Evolutionary conservation across 2,797 vertebrate genomes (phyloP).

Genomic region (Aythya fuligula): DNA sequence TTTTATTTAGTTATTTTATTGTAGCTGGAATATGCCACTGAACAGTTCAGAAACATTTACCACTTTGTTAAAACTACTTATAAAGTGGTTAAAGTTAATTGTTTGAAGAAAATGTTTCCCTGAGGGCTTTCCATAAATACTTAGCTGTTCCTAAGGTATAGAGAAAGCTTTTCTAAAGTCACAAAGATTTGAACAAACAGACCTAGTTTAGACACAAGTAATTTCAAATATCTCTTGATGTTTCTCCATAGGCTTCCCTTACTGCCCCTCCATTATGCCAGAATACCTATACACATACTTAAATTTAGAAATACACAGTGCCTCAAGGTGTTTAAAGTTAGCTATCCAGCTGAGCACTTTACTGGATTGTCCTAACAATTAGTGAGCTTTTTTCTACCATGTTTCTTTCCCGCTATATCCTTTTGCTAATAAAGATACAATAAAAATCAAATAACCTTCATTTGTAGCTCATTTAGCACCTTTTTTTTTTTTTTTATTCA

Average conservation of each 20-base stretch:
- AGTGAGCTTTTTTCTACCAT: not conserved
- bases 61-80: not conserved
- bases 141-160: not conserved
- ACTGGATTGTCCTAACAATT: not conserved
- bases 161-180: not conserved
- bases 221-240: not conserved
- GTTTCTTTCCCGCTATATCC: not conserved
- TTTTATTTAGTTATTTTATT: slow-evolving; percentile 13
- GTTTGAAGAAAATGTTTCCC: not conserved
- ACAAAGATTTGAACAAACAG: not conserved
- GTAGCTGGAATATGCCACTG: not conserved
- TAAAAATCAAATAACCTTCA: not conserved
- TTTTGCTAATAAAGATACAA: not conserved
- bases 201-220: not conserved
- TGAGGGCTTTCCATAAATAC: not conserved
- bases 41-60: slow-evolving; percentile 20
- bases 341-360: not conserved
- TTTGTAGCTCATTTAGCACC: not conserved
- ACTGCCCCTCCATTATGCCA: not conserved
- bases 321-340: not conserved
- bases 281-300: not conserved
- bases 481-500: not conserved
- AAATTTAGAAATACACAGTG: not conserved
- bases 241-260: not conserved
- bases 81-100: not conserved